Percentiles rank a stretch among this genome's conserved stretches.
phyloP scores from a whole-genome alignment of 2,113 vertebrate genomes.

The Brienomyrus longianalis region DNA sequence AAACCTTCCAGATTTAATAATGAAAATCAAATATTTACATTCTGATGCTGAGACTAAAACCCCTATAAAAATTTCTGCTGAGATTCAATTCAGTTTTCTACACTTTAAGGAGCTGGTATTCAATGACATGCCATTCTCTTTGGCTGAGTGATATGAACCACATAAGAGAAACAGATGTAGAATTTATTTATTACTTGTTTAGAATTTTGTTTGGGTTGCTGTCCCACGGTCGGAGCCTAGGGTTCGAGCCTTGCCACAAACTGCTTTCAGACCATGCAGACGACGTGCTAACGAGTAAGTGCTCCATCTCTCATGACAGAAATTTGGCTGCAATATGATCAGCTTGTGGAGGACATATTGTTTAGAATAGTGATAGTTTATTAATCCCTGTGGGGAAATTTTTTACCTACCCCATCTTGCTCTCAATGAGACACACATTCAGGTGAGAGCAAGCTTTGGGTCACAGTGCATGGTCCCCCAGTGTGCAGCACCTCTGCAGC shows the following conservation, averaged over 20 bases:
- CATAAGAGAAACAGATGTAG: background rate
- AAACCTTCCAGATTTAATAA: background rate
- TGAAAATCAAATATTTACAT: background rate
- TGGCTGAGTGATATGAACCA: background rate
- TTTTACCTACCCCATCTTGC: background rate
- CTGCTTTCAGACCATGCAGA: background rate
- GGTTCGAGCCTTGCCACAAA: background rate
- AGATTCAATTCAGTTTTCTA: background rate
- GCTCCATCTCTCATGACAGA: background rate
- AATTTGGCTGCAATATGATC: background rate
- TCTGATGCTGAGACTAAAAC: background rate
- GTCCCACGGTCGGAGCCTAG: background rate
- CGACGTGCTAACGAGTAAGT: background rate
- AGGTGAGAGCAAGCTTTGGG: background rate
- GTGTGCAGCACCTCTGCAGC: background rate
- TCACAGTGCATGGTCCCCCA: background rate
- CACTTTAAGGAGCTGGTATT: background rate
- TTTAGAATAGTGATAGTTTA: background rate
- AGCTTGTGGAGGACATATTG: background rate
- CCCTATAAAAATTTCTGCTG: background rate
- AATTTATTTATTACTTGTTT: background rate
- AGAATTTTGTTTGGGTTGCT: background rate
- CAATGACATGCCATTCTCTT: background rate
- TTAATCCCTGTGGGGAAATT: background rate
- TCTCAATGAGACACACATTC: background rate